Percentiles rank a stretch among this genome's conserved stretches.
Evolutionary conservation across 92 coral and sea anemone species (phyloP).

Genomic region (Parazoanthus darwini): DNA sequence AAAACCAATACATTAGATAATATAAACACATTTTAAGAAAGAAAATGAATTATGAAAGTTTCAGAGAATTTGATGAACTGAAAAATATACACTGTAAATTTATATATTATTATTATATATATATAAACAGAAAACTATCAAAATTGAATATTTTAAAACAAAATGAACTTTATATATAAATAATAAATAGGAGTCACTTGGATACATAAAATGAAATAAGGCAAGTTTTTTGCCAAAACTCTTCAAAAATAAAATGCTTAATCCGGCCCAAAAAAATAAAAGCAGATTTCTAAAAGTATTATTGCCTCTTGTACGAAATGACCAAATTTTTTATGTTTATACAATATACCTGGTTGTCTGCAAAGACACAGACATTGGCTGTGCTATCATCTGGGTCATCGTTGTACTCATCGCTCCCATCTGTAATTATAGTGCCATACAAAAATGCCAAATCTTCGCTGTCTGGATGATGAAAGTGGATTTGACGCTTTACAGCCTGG

Average conservation of each 20-base stretch:
- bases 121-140: neutral
- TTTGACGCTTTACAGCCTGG: slow-evolving; percentile 63
- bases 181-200: neutral
- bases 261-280: neutral
- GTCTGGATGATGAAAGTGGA: slow-evolving; percentile 83
- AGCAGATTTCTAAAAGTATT: neutral
- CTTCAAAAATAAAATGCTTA: neutral
- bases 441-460: slow-evolving; percentile 86
- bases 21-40: neutral
- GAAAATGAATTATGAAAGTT: neutral
- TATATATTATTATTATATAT: no score
- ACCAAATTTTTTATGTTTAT: neutral
- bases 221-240: neutral
- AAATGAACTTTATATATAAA: no score
- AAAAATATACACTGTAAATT: no score
- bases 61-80: no score
- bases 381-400: slow-evolving; percentile 79
- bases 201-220: neutral
- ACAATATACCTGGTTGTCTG: slow-evolving; percentile 81
- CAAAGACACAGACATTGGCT: slow-evolving; percentile 88
- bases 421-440: slow-evolving; percentile 91
- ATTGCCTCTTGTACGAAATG: neutral
- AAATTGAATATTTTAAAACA: neutral
- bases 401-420: slow-evolving; percentile 79
- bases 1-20: no score